Percentiles rank a stretch among this genome's conserved stretches.
phyloP scores from a whole-genome alignment of 2,113 vertebrate species.

The Pycnonotus jocosus region DNA sequence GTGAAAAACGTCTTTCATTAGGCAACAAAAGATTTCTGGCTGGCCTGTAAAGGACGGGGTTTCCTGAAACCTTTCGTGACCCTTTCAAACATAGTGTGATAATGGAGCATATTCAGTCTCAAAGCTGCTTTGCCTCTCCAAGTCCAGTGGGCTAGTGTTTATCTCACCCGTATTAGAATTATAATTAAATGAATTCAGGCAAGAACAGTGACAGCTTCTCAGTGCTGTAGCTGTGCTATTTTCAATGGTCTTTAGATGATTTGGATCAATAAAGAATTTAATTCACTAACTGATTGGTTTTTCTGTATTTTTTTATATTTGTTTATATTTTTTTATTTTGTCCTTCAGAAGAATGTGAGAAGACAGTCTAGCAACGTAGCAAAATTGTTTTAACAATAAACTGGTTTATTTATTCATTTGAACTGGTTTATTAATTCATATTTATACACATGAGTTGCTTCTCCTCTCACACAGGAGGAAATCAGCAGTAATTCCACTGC shows the following conservation, averaged over 20 bases:
- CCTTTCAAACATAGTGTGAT: neutral
- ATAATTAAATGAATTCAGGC: neutral
- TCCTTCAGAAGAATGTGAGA: neutral
- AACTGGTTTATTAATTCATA: neutral
- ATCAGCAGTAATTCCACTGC: neutral
- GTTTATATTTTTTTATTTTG: too few species aligned
- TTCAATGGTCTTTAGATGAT: neutral
- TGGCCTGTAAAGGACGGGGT: neutral
- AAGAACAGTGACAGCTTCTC: slow-evolving; percentile 12
- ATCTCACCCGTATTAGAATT: neutral
- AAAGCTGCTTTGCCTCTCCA: neutral
- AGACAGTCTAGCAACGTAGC: neutral
- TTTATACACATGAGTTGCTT: neutral
- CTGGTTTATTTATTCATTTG: neutral
- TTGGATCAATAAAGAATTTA: neutral
- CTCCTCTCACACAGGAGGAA: neutral
- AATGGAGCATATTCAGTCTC: slow-evolving; percentile 36
- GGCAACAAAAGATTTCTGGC: slow-evolving; percentile 40
- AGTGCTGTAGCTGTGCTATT: neutral
- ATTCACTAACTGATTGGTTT: neutral
- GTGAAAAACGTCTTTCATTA: slow-evolving; percentile 51
- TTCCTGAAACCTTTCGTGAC: slow-evolving; percentile 20
- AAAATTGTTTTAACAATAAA: neutral
- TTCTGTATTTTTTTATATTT: neutral
- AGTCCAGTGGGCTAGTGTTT: slow-evolving; percentile 18